Base-by-base conservation (phyloP, 2,888 invertebrate species). In the Rhimphoctona megacephalus region DNA sequence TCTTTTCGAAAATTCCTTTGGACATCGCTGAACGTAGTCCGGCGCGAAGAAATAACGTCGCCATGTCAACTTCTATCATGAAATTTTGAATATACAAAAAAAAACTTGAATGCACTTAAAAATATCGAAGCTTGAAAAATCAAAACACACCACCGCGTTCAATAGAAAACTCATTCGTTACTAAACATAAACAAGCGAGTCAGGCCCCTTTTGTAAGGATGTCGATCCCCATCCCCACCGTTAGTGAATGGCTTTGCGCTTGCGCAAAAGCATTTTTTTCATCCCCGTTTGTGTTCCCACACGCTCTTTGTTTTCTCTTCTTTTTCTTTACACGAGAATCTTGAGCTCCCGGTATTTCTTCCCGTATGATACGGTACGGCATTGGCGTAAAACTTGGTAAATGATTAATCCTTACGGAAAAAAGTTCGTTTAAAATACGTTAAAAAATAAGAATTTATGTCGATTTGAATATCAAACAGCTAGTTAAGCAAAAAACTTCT, bases 131-230 rank as follows among this genome's bases (percentile, higher is more conserved):
- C n/a, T 76, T 39, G 70, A 52, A 33, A 61, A 33, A 14, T 6
- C 3, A 30, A n/a, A 72, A 22, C 22, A 54, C 6, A 66, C 19
- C 57, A 25, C 83, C 69, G 36, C 19, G 46, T 61, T 69, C 54
- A 61, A 22, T 22, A 22, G 52, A 81, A 77, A 69, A 39, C 33
- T 80, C 61, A 67, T 43, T 81, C 74, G 57, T 77, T 86, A 89
- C 88, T 83, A 84, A 72, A 87, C 79, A 73, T 83, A 87, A 88
- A 87, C 85, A 85, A 81, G 78, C 74, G 43, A 25, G 81, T 64
- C 83, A 76, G 89, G 89, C 90, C 90, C 91, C 86, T 92, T 92
- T 90, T 91, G 89, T 90, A 88, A 88, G 83, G 89, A 90, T 88
- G 86, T 85, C 88, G 86, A 80, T 82, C 69, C 25, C 72, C 52